Conservation (phyloP, 2,113 vertebrate species). For the Tapirus terrestris region DNA sequence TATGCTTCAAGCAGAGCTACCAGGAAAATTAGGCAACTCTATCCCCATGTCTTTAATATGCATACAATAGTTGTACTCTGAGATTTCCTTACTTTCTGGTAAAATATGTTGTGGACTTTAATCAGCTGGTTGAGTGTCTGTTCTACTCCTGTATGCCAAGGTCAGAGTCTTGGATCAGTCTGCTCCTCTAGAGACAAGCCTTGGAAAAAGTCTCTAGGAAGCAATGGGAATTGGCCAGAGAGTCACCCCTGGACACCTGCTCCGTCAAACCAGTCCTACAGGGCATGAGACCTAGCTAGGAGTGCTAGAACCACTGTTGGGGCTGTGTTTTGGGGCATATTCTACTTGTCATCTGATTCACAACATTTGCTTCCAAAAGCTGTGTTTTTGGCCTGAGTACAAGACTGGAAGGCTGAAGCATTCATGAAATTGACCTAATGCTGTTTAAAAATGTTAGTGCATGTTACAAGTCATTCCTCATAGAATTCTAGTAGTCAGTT, state of each 20-base stretch:
- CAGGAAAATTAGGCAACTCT: neutral
- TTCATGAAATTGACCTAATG: slow-evolving; percentile 53
- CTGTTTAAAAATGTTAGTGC: slow-evolving; percentile 31
- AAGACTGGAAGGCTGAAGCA: slow-evolving; percentile 25
- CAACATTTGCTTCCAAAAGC: slow-evolving; percentile 52
- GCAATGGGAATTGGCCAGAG: neutral
- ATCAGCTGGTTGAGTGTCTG: neutral
- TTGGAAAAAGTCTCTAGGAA: neutral
- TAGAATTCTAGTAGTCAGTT: neutral
- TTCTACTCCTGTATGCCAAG: neutral
- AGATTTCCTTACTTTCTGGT: slow-evolving; percentile 2
- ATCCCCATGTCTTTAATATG: neutral
- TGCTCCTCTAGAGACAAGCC: neutral
- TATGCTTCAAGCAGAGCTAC: neutral
- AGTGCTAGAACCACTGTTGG: neutral
- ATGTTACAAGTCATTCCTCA: neutral
- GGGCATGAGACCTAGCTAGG: neutral
- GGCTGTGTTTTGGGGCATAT: neutral
- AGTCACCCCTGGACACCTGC: neutral
- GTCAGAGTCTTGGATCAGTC: neutral
- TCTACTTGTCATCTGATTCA: slow-evolving; percentile 47
- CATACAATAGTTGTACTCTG: neutral
- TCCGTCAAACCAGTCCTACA: neutral
- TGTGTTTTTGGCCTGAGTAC: slow-evolving; percentile 33
- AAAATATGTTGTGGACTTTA: neutral